phyloP scores from a whole-genome alignment of 2,888 invertebrate genomes.

The Phaonia tiefii region DNA sequence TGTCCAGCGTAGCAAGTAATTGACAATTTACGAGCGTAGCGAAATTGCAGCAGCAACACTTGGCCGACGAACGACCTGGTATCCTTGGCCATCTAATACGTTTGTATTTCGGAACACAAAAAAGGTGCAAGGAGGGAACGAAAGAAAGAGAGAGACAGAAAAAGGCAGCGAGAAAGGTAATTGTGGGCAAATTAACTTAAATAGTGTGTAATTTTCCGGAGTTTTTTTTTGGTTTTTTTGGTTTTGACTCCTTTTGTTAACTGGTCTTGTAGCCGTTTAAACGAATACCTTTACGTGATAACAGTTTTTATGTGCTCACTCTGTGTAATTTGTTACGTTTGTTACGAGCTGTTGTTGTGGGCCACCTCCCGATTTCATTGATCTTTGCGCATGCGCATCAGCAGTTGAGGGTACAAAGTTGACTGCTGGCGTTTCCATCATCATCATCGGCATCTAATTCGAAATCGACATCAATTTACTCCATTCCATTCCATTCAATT shows the following conservation, averaged over 20 bases:
- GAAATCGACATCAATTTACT: neutral
- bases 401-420: too few species aligned
- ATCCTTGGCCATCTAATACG: slow-evolving; percentile 48
- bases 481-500: slow-evolving; percentile 21
- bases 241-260: neutral
- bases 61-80: neutral
- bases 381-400: slow-evolving; percentile 55
- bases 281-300: slow-evolving; percentile 59
- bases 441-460: neutral
- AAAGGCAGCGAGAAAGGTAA: slow-evolving; percentile 53
- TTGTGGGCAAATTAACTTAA: slow-evolving; percentile 65
- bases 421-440: neutral
- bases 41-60: slow-evolving; percentile 43
- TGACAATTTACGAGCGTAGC: slow-evolving; percentile 67
- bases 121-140: slow-evolving; percentile 41
- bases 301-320: slow-evolving; percentile 27
- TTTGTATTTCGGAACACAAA: slow-evolving; percentile 44
- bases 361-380: slow-evolving; percentile 57
- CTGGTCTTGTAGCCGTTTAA: slow-evolving; percentile 22
- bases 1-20: slow-evolving; percentile 43
- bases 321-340: slow-evolving; percentile 62
- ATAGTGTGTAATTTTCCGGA: slow-evolving; percentile 59
- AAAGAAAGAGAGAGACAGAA: neutral
- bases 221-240: slow-evolving; percentile 25
- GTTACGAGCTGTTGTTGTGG: slow-evolving; percentile 1